Conservation (phyloP, 2,888 invertebrate species). For the Cephus pygmeus region DNA sequence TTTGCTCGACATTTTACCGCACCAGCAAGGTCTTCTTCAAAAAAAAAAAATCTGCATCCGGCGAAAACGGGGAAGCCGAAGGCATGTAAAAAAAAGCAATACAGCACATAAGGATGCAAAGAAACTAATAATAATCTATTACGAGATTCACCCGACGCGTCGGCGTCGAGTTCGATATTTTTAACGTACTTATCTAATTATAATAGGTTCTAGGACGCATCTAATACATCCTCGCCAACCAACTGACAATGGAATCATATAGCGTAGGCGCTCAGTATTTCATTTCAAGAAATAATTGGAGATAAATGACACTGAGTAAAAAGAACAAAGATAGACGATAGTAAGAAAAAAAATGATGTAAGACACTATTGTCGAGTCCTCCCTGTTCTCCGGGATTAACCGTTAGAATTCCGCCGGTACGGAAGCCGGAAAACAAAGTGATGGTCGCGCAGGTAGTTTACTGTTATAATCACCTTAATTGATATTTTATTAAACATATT, state of each 20-base stretch:
- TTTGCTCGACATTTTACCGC: not conserved
- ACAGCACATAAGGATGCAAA: constrained; percentile 36
- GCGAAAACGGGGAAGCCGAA: not conserved
- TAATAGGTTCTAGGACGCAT: not conserved
- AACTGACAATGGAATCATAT: not conserved
- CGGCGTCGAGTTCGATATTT: not conserved
- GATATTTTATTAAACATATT: constrained; percentile 43
- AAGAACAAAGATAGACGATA: constrained; percentile 30
- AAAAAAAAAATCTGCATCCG: not conserved
- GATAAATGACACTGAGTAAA: constrained; percentile 1
- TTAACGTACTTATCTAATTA: not conserved
- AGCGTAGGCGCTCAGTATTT: not conserved
- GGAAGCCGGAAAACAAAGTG: constrained; percentile 46
- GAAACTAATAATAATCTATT: not conserved
- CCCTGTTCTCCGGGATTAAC: constrained; percentile 46
- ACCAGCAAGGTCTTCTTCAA: not conserved
- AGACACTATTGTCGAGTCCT: constrained; percentile 40
- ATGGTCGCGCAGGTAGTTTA: constrained; percentile 42
- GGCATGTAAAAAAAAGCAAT: constrained; percentile 41
- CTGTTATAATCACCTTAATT: constrained; percentile 24
- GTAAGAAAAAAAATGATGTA: not conserved
- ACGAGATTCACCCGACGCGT: not conserved
- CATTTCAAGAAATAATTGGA: not conserved
- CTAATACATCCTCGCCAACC: not conserved
- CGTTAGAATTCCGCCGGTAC: constrained; percentile 44